These are phyloP conservation scores for Pycnomerus fuliginosus DNA, from an alignment of 2,888 invertebrate species.

Conservation along the genomic window DNA sequence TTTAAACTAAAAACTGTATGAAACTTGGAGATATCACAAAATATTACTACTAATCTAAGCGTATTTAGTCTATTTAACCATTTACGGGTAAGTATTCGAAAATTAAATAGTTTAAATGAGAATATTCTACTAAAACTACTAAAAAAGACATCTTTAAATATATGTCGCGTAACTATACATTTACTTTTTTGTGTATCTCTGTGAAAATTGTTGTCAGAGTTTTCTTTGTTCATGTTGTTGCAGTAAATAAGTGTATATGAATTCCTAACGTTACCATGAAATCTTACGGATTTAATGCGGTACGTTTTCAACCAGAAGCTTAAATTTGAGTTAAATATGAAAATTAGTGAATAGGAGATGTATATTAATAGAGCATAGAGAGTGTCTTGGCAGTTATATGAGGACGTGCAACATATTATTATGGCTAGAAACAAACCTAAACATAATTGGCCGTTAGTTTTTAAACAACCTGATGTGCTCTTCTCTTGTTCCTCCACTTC, in stretches of 20 bases:
- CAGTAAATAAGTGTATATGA: constrained; percentile 13
- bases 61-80: constrained; percentile 21
- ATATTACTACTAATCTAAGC: constrained; percentile 25
- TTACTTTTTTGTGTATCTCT: constrained; percentile 28
- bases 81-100: constrained; percentile 15
- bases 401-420: constrained; percentile 44
- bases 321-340: constrained; percentile 23
- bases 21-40: constrained; percentile 27
- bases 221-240: too few relatives aligned
- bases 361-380: constrained; percentile 37
- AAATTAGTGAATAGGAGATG: constrained; percentile 37
- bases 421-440: constrained; percentile 53
- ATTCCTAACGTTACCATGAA: constrained; percentile 12
- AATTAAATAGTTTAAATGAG: constrained; percentile 16
- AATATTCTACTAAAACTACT: constrained; percentile 3
- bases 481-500: constrained; percentile 45
- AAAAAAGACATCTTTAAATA: constrained; percentile 23
- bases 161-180: constrained; percentile 23
- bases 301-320: constrained; percentile 18
- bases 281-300: constrained; percentile 16
- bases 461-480: constrained; percentile 47
- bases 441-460: constrained; percentile 48
- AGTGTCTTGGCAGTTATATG: constrained; percentile 34
- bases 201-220: constrained; percentile 51
- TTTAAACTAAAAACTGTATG: constrained; percentile 24